Evolutionary conservation across 2,113 vertebrate species (phyloP), one percentile per base, ranked within the genome.

Genomic region (Pseudopodoces humilis): DNA sequence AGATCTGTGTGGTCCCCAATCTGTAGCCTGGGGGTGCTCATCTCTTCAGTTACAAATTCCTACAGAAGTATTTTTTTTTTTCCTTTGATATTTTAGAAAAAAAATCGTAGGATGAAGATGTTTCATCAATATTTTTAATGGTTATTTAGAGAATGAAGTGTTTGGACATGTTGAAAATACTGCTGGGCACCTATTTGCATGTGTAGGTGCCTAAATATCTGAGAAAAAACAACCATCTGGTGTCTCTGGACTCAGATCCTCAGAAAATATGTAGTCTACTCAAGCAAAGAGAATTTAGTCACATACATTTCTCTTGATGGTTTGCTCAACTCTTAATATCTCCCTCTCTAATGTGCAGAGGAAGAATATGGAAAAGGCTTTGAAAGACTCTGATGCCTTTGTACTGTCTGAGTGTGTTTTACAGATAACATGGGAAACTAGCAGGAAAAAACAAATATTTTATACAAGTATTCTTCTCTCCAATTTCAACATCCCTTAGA

Each of bases 141-240:
- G 55, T 59, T 95, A 92, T 93, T 96, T 94, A 86, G 56, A 78
- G 83, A 86, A 49, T 1, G 1, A 92, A 77, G 88, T 59, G 43
- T 95, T 88, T 93, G 90, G 71, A 81, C 56, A 13, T 47, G 59
- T 85, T 93, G 94, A 79, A 92, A 93, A 90, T 92, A 92, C 60
- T 12, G 24, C 47, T 41, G 72, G 92, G 92, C 80, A 93, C 21
- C 91, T 94, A 24, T 93, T 90, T 94, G 91, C 80, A 78, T 95
- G 95, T 94, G 95, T 94, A 96, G 92, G 88, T 95, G 94, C 79
- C 70, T 88, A 86, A 92, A 94, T 80, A 93, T 28, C 95, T 95
- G 92, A 92, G 91, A 93, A 88, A 39, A 94, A 90, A 22, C 6
- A 2, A 50, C 96, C 95, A 95, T 97, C 95, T 95, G 91, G 8